Evolutionary conservation across 2,888 invertebrate genomes (phyloP).

Genomic region (Machimus atricapillus): DNA sequence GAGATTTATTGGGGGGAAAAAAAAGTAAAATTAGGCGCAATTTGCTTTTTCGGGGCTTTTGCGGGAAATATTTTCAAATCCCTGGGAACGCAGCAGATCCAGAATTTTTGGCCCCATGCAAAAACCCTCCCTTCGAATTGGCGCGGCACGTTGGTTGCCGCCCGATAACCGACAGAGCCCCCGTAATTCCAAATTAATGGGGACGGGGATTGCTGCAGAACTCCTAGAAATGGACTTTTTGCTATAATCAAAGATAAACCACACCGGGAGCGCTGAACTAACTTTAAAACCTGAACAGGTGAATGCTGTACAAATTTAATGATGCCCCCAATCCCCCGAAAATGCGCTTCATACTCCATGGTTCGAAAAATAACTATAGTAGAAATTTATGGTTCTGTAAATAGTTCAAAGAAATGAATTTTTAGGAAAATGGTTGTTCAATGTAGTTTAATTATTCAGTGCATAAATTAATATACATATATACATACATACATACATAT

Average conservation of each 20-base stretch:
- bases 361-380: too few species aligned
- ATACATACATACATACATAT: too few species aligned
- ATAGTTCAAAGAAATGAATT: too few species aligned
- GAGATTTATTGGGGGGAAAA: constrained; percentile 25
- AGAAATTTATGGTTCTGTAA: too few species aligned
- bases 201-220: not conserved
- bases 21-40: constrained; percentile 6
- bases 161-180: not conserved
- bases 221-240: not conserved
- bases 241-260: not conserved
- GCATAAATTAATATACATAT: too few species aligned
- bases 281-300: not conserved
- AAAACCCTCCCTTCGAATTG: not conserved
- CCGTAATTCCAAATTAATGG: not conserved
- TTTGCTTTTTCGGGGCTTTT: not conserved
- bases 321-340: not conserved
- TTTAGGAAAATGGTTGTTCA: too few species aligned
- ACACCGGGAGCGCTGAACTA: not conserved
- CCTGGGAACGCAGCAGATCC: not conserved
- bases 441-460: too few species aligned
- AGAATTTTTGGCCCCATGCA: not conserved
- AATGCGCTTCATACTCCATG: not conserved
- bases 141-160: not conserved
- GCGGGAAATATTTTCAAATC: not conserved
- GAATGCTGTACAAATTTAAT: not conserved